A percentile compares a stretch with the other conserved stretches of the same genome.
Conservation (phyloP, 2,113 vertebrate species). For the Lepus timidus region DNA sequence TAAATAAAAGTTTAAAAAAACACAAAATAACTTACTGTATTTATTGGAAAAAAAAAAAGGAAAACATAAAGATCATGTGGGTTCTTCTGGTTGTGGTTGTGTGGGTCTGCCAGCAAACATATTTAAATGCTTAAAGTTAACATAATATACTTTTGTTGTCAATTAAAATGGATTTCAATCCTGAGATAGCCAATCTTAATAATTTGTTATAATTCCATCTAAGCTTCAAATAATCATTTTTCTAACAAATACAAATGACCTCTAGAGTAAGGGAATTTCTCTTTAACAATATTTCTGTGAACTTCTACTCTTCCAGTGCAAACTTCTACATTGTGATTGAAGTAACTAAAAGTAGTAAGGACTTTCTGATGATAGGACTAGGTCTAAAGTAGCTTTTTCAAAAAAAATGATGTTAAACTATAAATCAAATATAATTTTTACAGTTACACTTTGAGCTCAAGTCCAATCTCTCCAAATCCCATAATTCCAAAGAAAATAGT, state of each 20-base stretch:
- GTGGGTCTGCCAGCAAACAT: neutral
- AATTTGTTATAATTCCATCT: neutral
- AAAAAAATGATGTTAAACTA: neutral
- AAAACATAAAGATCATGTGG: neutral
- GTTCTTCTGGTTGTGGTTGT: neutral
- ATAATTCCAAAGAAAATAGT: conserved; percentile 40
- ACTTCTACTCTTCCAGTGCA: neutral
- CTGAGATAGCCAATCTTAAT: neutral
- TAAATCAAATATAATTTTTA: neutral
- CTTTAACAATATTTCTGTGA: neutral
- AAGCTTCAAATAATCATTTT: neutral
- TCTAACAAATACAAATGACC: neutral
- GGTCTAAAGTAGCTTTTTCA: neutral
- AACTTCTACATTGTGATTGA: neutral
- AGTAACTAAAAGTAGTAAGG: neutral
- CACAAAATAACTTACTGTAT: too few relatives aligned
- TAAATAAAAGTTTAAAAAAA: too few relatives aligned
- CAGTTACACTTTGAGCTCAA: neutral
- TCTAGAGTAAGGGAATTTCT: neutral
- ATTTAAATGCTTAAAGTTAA: neutral
- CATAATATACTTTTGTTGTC: neutral
- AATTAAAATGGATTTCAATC: neutral
- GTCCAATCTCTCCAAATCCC: neutral
- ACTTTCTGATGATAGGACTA: neutral
- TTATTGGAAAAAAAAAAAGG: neutral